Base-by-base conservation (phyloP, 64 coral and sea anemone genomes). In the Exaiptasia diaphana region DNA sequence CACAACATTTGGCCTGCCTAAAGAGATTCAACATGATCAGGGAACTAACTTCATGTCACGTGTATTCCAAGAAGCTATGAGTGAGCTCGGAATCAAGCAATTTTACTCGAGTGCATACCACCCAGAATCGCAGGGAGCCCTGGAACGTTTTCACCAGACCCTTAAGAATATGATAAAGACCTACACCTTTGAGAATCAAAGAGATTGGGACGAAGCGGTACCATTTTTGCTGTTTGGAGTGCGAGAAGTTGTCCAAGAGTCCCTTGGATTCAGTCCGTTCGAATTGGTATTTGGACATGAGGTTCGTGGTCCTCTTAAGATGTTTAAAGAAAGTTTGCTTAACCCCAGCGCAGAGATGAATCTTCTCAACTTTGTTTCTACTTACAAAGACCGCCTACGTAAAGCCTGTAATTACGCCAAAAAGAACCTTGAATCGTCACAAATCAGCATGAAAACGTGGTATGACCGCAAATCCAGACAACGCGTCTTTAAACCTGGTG, bases 21-120 rank as follows among this genome's bases (percentile, higher is more conserved):
- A 42, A 1, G 72, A 50, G 17, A 81, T 89, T 50, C 67, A 89
- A 25, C 63, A 37, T 8, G 77, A 82, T 40, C 87, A 90, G n/a
- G n/a, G n/a, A n/a, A n/a, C n/a, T n/a, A n/a, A n/a, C n/a, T n/a
- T n/a, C n/a, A n/a, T n/a, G n/a, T n/a, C n/a, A 13, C 49, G 11
- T 60, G 56, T 23, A 27, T 90, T 90, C 65, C 77, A 82, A 43
- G 67, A 90, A 67, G 87, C 75, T 5, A 82, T 90, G 77, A 21
- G 53, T n/a, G 67, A 75, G 31, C 30, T 90, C 5, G 41, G 54
- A 12, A 90, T 81, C 4, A 74, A 60, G 17, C 77, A 90, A 36
- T 90, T 49, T 31, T 46, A 74, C 6, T 89, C 76, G n/a, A n/a
- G n/a, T n/a, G n/a, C n/a, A n/a, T n/a, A n/a, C n/a, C n/a, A n/a